phyloP scores from a whole-genome alignment of 2,113 vertebrate species.

The Gymnarchus niloticus region DNA sequence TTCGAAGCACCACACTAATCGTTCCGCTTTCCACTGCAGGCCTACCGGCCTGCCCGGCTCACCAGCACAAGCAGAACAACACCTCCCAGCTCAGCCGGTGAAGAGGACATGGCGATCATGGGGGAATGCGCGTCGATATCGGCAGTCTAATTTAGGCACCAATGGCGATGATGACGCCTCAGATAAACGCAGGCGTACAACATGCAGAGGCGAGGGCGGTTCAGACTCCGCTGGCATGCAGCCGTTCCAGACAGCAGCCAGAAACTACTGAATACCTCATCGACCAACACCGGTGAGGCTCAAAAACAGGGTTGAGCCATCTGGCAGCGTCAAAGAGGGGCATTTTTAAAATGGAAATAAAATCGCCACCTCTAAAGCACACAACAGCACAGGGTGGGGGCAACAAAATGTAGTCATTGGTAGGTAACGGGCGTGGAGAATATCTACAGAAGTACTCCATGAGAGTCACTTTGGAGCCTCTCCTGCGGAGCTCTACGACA shows the following conservation, averaged over 20 bases:
- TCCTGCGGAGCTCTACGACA: too few relatives aligned
- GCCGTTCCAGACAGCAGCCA: not conserved
- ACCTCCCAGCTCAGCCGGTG: too few relatives aligned
- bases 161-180: not conserved
- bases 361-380: too few relatives aligned
- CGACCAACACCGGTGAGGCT: not conserved
- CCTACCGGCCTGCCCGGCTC: too few relatives aligned
- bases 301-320: slow-evolving; percentile 37
- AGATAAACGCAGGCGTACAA: slow-evolving; percentile 60
- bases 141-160: too few relatives aligned
- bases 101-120: not conserved
- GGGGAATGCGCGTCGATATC: too few relatives aligned
- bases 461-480: too few relatives aligned
- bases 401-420: not conserved
- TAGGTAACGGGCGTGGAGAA: not conserved
- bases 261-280: not conserved
- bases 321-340: slow-evolving; percentile 26
- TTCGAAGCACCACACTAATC: too few relatives aligned
- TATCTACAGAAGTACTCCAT: not conserved
- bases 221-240: slow-evolving; percentile 1
- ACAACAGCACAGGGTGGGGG: not conserved
- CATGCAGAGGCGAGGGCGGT: slow-evolving; percentile 32
- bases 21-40: too few relatives aligned
- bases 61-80: slow-evolving; percentile 2
- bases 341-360: not conserved